phyloP scores from a whole-genome alignment of 35 echinoderm and acorn worm genomes.

The Stichopus chloronotus region DNA sequence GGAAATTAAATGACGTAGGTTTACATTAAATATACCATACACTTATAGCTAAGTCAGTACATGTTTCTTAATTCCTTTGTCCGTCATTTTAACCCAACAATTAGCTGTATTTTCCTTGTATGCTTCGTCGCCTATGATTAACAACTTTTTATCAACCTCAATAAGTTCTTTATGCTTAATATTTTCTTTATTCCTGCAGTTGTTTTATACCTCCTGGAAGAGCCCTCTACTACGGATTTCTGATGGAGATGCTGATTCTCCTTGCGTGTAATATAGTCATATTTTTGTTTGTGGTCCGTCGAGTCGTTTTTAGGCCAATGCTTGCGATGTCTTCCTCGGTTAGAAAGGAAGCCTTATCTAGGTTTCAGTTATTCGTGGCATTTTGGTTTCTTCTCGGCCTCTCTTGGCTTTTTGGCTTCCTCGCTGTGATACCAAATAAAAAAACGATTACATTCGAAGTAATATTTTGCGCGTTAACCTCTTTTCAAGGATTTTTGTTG shows the following conservation, averaged over 20 bases:
- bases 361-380: background rate
- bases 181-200: background rate
- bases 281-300: background rate
- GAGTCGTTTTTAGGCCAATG: constrained; percentile 21
- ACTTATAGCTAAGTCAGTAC: no score
- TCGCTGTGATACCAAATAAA: background rate
- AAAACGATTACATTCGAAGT: background rate
- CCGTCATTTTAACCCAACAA: no score
- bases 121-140: no score
- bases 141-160: no score
- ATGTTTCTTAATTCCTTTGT: no score
- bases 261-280: background rate
- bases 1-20: no score
- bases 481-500: constrained; percentile 11
- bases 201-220: constrained; percentile 33
- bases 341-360: background rate
- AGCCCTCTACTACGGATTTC: constrained; percentile 12
- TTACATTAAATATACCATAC: no score
- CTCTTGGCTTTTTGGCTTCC: constrained; percentile 45
- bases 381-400: constrained; percentile 34
- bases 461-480: constrained; percentile 8
- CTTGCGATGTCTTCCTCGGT: background rate
- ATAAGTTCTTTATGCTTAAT: no score
- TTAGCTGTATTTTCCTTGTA: no score
- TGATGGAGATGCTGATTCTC: constrained; percentile 16